Percentiles rank a stretch among this genome's conserved stretches.
Conservation (phyloP, 2,113 vertebrate genomes). For the Brachionichthys hirsutus region DNA sequence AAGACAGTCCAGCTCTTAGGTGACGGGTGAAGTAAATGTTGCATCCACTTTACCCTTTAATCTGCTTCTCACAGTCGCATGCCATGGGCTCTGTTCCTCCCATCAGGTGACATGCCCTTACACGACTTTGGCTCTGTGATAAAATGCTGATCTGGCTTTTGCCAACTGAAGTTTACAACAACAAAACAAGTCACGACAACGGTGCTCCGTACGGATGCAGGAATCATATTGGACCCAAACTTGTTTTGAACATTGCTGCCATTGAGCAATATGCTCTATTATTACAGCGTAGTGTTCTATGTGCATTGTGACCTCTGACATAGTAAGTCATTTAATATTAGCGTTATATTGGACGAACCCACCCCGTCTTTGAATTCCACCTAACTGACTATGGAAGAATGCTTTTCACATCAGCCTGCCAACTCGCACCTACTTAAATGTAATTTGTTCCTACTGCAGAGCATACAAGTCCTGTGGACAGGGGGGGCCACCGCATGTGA, state of each 20-base stretch:
- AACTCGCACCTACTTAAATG: neutral
- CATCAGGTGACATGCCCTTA: conserved; percentile 16
- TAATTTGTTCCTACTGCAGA: conserved; percentile 76
- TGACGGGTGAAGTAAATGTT: conserved; percentile 4
- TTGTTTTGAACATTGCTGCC: neutral
- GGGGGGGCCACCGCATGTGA: conserved; percentile 93
- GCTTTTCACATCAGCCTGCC: neutral
- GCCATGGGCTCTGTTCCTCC: neutral
- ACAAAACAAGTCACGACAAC: conserved; percentile 27
- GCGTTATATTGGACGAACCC: too few species aligned
- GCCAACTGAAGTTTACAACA: neutral
- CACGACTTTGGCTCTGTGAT: conserved; percentile 34
- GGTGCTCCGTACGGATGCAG: too few species aligned
- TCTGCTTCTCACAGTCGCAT: neutral
- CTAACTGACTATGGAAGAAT: neutral
- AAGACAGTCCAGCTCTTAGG: neutral
- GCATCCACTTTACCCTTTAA: neutral
- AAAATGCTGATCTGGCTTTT: conserved; percentile 25
- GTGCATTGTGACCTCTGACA: too few species aligned
- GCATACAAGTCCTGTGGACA: conserved; percentile 94
- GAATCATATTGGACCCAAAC: neutral
- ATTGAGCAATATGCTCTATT: neutral
- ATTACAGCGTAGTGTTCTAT: conserved; percentile 37
- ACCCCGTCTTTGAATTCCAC: neutral
- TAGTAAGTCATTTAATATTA: too few species aligned